Percentiles rank a stretch among this genome's conserved stretches.
phyloP scores from a whole-genome alignment of 2,113 vertebrate species.

The Lasiurus borealis region DNA sequence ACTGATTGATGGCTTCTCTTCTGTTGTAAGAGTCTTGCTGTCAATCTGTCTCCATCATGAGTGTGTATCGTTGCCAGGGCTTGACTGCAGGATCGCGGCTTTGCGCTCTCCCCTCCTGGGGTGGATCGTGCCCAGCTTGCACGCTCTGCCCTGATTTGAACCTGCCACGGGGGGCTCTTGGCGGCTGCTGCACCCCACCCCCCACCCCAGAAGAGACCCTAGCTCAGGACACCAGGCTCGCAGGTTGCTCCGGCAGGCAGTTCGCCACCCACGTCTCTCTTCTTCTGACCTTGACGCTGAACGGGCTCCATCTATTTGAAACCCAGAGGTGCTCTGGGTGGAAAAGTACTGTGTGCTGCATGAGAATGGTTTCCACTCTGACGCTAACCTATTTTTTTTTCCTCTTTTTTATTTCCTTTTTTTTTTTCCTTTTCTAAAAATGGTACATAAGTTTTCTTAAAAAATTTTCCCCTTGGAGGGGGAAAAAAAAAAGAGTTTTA shows the following conservation, averaged over 20 bases:
- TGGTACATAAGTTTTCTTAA: slow-evolving; percentile 77
- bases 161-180: neutral
- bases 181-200: rapidly evolving
- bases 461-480: slow-evolving; percentile 81
- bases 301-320: slow-evolving; percentile 67
- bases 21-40: neutral
- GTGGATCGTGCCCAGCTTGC: neutral
- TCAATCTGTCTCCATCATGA: neutral
- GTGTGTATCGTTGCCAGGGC: neutral
- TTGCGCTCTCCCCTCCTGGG: neutral
- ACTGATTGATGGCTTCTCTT: neutral
- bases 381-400: slow-evolving; percentile 77
- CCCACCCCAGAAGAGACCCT: neutral
- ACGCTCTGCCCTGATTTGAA: neutral
- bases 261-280: neutral
- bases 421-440: slow-evolving; percentile 67
- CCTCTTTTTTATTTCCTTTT: slow-evolving; percentile 61
- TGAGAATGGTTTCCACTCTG: slow-evolving; percentile 76
- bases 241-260: neutral
- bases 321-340: slow-evolving; percentile 64
- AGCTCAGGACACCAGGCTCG: rapidly evolving
- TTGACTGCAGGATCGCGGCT: neutral
- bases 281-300: slow-evolving; percentile 49
- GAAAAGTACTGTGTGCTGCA: slow-evolving; percentile 72
- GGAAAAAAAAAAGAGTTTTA: slow-evolving; percentile 84